Conservation (phyloP, 2,888 invertebrate species). For the Rhimphoctona megacephalus region DNA sequence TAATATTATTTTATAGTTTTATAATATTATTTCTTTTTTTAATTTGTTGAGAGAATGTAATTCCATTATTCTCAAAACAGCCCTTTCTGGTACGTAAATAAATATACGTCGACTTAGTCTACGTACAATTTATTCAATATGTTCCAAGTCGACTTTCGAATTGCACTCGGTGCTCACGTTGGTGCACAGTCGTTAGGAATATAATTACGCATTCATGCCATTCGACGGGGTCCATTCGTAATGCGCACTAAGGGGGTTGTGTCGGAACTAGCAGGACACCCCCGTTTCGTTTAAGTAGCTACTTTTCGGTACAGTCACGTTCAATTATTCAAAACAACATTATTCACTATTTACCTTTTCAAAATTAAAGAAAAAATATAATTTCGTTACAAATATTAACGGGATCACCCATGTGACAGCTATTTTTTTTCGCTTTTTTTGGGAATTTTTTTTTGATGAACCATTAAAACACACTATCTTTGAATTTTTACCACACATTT, state of each 20-base stretch:
- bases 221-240: slow-evolving; percentile 74
- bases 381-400: background rate
- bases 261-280: slow-evolving; percentile 46
- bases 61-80: background rate
- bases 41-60: background rate
- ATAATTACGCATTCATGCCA: slow-evolving; percentile 80
- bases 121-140: slow-evolving; percentile 14
- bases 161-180: slow-evolving; percentile 37
- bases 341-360: background rate
- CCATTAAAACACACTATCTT: too few relatives aligned
- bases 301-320: slow-evolving; percentile 20
- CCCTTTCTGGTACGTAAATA: background rate
- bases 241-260: slow-evolving; percentile 75
- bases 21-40: background rate
- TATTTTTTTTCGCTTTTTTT: too few relatives aligned
- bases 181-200: slow-evolving; percentile 77
- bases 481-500: too few relatives aligned
- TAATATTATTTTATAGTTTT: background rate
- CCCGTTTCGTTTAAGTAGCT: slow-evolving; percentile 47
- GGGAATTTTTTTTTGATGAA: too few relatives aligned
- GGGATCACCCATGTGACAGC: too few relatives aligned
- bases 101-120: background rate
- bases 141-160: slow-evolving; percentile 41
- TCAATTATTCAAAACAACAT: slow-evolving; percentile 2
- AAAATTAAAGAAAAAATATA: background rate